A percentile compares a stretch with the other conserved stretches of the same genome.
Evolutionary conservation across 2,888 invertebrate genomes (phyloP).

Genomic region (Odontothrips loti): DNA sequence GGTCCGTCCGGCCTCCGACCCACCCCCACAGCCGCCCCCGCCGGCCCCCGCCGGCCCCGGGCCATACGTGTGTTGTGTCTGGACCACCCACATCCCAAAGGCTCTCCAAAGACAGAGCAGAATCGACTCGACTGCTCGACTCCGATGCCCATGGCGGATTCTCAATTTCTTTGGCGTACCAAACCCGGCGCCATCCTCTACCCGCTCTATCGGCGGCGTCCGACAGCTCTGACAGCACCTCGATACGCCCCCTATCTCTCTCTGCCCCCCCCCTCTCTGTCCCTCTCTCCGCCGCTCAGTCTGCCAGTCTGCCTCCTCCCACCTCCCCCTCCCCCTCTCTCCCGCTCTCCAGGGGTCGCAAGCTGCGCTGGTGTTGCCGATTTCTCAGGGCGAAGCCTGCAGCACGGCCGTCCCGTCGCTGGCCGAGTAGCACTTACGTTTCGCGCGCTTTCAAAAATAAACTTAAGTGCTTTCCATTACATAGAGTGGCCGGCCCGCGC

Average conservation of each 20-base stretch:
- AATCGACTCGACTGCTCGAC: no score
- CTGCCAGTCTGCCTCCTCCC: no score
- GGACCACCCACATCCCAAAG: not conserved
- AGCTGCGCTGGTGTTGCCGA: not conserved
- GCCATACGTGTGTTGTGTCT: not conserved
- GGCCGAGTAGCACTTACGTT: slow-evolving; percentile 22
- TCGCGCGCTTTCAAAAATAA: slow-evolving; percentile 26
- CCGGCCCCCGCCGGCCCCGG: no score
- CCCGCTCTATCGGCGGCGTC: no score
- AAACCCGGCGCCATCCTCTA: no score
- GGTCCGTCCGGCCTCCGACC: not conserved
- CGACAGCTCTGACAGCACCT: no score
- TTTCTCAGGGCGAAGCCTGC: not conserved
- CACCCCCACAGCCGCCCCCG: no score
- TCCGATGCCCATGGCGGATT: no score
- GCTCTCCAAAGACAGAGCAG: no score
- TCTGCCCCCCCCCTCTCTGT: not conserved
- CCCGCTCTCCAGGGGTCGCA: not conserved
- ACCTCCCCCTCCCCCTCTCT: not conserved
- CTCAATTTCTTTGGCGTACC: no score
- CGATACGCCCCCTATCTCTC: no score
- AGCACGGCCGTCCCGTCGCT: not conserved
- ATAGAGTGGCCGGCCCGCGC: slow-evolving; percentile 14
- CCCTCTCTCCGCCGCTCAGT: not conserved
- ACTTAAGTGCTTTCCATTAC: slow-evolving; percentile 26